Percentiles rank a stretch among this genome's conserved stretches.
phyloP scores from a whole-genome alignment of 2,888 invertebrate species.

The Hanleya hanleyi region DNA sequence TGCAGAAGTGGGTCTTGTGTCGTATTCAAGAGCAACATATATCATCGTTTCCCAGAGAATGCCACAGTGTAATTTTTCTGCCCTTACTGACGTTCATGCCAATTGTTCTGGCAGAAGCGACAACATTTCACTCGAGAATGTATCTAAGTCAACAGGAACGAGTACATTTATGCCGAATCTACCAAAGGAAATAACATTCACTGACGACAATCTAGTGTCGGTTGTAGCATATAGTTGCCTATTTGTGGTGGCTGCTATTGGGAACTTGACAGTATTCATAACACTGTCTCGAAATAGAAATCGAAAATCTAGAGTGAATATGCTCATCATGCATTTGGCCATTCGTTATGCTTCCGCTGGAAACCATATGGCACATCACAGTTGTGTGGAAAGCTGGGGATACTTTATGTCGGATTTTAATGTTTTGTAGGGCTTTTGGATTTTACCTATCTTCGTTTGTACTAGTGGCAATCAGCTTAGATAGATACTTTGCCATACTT shows the following conservation, averaged over 20 bases:
- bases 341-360: constrained; percentile 82
- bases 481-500: constrained; percentile 85
- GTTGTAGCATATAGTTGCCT: constrained; percentile 84
- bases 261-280: constrained; percentile 85
- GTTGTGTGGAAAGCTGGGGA: constrained; percentile 85
- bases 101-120: no score
- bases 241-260: constrained; percentile 82
- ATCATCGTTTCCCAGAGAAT: no score
- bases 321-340: constrained; percentile 85
- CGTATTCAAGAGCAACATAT: no score
- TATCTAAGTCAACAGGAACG: no score
- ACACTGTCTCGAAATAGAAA: constrained; percentile 80
- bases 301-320: constrained; percentile 80
- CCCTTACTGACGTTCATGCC: no score
- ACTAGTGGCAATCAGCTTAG: constrained; percentile 83
- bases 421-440: constrained; percentile 83
- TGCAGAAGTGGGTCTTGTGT: no score
- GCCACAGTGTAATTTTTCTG: no score
- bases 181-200: constrained; percentile 84
- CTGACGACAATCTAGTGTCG: constrained; percentile 87
- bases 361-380: constrained; percentile 82
- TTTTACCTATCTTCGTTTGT: constrained; percentile 83
- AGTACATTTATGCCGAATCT: background rate
- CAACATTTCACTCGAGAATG: no score
- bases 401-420: constrained; percentile 81